Conservation (phyloP, 2,888 invertebrate species). For the Ophion slaviceki region DNA sequence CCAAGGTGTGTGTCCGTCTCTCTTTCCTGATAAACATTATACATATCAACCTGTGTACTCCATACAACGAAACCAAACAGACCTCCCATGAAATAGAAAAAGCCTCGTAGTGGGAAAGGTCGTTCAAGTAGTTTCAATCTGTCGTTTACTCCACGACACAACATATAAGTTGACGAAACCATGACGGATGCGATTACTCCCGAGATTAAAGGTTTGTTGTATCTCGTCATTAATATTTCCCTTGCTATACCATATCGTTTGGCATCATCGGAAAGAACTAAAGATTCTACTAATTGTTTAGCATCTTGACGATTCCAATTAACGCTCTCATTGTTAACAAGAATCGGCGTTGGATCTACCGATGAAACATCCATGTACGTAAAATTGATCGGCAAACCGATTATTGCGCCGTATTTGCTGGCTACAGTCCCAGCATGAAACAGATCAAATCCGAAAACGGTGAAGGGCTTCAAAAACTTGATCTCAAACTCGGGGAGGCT, state of each 20-base stretch:
- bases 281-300: constrained; percentile 86
- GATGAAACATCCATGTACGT: constrained; percentile 85
- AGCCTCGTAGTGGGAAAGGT: constrained; percentile 83
- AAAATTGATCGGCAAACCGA: constrained; percentile 92
- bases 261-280: constrained; percentile 91
- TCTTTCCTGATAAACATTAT: constrained; percentile 87
- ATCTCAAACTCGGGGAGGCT: constrained; percentile 84
- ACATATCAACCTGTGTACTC: constrained; percentile 87
- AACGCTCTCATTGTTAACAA: constrained; percentile 86
- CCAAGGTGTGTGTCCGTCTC: constrained; percentile 87
- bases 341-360: constrained; percentile 86
- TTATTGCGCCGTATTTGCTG: constrained; percentile 86
- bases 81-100: constrained; percentile 86
- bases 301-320: constrained; percentile 88
- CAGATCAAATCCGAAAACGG: constrained; percentile 90
- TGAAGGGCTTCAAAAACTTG: constrained; percentile 87
- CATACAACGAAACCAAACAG: constrained; percentile 87
- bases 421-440: constrained; percentile 87
- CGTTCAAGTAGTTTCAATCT: constrained; percentile 85
- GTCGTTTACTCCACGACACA: constrained; percentile 85
- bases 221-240: constrained; percentile 88
- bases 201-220: constrained; percentile 85
- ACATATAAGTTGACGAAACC: constrained; percentile 84
- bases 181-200: constrained; percentile 83
- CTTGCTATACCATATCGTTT: constrained; percentile 92